phyloP scores from a whole-genome alignment of 2,797 vertebrate species.

The Clarias laeviceps region DNA sequence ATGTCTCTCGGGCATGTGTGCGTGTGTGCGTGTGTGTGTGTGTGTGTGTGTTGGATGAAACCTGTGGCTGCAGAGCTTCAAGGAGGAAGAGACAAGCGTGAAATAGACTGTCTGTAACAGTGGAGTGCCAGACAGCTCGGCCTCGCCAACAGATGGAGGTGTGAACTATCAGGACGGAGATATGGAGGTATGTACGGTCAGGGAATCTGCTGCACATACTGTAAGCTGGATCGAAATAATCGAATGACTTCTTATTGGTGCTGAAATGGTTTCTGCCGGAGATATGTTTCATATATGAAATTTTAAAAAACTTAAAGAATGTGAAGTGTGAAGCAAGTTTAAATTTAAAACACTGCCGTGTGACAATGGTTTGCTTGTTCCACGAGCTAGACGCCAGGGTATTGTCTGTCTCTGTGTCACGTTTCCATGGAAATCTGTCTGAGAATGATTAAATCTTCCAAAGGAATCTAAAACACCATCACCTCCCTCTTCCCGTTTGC shows the following conservation, averaged over 20 bases:
- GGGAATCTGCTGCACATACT: constrained; percentile 17
- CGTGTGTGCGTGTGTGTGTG: constrained; percentile 64
- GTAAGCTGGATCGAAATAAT: constrained; percentile 26
- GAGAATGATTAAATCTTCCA: not conserved
- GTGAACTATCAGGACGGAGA: constrained; percentile 64
- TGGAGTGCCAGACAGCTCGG: constrained; percentile 40
- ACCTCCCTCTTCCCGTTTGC: not conserved
- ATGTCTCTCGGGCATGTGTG: constrained; percentile 64
- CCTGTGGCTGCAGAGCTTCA: constrained; percentile 54
- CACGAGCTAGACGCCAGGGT: constrained; percentile 9
- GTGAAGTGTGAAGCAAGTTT: not conserved
- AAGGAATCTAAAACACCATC: constrained; percentile 24
- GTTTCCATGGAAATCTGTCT: constrained; percentile 51
- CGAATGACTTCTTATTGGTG: not conserved
- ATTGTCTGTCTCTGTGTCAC: constrained; percentile 40
- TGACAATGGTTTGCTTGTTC: not conserved
- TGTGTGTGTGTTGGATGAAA: constrained; percentile 54
- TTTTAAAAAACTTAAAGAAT: not conserved
- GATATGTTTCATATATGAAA: not conserved
- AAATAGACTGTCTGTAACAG: constrained; percentile 46
- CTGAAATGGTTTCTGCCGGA: not conserved
- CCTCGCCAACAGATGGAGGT: constrained; percentile 73
- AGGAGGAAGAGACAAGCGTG: constrained; percentile 41
- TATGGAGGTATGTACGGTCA: constrained; percentile 47
- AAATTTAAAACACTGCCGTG: not conserved